phyloP scores from a whole-genome alignment of 2,888 invertebrate species.

The Leucoma salicis region DNA sequence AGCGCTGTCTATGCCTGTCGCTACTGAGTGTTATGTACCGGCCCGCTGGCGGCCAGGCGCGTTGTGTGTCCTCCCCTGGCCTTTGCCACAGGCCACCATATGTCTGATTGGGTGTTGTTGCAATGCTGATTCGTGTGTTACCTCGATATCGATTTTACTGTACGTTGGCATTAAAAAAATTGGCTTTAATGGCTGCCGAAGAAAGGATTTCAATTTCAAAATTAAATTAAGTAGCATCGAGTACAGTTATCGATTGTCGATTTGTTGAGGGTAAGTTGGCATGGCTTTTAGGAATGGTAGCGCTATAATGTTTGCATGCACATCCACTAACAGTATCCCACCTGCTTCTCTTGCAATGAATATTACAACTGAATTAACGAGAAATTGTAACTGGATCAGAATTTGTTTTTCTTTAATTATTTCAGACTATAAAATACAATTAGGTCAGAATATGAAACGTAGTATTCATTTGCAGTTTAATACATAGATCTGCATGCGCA shows the following conservation, averaged over 20 bases:
- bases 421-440: no score
- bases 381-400: neutral
- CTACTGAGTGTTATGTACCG: constrained; percentile 58
- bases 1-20: constrained; percentile 69
- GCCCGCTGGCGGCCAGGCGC: constrained; percentile 35
- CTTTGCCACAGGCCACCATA: constrained; percentile 48
- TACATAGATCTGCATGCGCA: constrained; percentile 45
- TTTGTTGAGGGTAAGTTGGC: constrained; percentile 74
- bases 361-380: constrained; percentile 33
- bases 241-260: constrained; percentile 80
- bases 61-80: constrained; percentile 23
- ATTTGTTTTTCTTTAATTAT: no score
- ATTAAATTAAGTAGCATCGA: constrained; percentile 64
- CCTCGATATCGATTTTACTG: constrained; percentile 75
- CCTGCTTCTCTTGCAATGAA: constrained; percentile 57
- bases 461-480: constrained; percentile 46
- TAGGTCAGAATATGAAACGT: constrained; percentile 14
- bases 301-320: constrained; percentile 43
- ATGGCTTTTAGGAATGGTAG: constrained; percentile 60
- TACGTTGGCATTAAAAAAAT: constrained; percentile 54
- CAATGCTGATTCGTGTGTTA: constrained; percentile 72
- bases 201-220: constrained; percentile 76
- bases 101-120: constrained; percentile 76
- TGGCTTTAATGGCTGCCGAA: constrained; percentile 79
- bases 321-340: constrained; percentile 43